Conservation (phyloP, 1,140 invertebrate genomes). For the Halyomorpha halys region DNA sequence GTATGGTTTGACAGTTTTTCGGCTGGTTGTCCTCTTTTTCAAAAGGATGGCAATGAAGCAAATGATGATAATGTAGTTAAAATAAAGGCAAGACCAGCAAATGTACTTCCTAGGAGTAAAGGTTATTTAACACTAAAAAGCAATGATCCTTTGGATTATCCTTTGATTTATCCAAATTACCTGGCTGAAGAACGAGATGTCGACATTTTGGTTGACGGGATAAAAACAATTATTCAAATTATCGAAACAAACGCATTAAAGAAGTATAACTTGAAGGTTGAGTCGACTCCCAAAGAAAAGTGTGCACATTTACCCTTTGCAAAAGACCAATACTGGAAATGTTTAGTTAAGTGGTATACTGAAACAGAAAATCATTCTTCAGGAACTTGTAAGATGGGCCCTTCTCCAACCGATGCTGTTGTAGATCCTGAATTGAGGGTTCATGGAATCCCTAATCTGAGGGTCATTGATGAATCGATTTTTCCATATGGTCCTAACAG, state of each 20-base stretch:
- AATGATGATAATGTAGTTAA: conserved; percentile 7
- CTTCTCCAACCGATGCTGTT: conserved; percentile 35
- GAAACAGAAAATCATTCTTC: conserved; percentile 46
- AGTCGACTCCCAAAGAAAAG: conserved; percentile 15
- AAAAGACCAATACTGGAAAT: conserved; percentile 44
- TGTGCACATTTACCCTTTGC: conserved; percentile 36
- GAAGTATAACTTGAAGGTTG: conserved; percentile 31
- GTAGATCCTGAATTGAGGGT: conserved; percentile 36
- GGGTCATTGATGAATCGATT: conserved; percentile 38
- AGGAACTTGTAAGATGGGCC: conserved; percentile 52
- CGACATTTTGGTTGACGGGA: conserved; percentile 38
- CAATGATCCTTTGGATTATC: conserved; percentile 43
- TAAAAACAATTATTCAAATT: conserved; percentile 37
- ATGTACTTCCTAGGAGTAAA: conserved; percentile 36
- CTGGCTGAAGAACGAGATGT: conserved; percentile 38
- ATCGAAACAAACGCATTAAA: conserved; percentile 32
- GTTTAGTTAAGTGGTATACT: conserved; percentile 35
- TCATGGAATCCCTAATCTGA: conserved; percentile 35
- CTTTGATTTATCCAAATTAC: conserved; percentile 50
- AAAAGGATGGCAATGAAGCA: conserved; percentile 31
- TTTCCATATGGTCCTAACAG: conserved; percentile 44
- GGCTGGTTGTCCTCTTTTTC: conserved; percentile 42
- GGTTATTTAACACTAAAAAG: conserved; percentile 38
- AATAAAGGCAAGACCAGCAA: conserved; percentile 28
- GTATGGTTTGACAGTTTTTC: conserved; percentile 57